Evolutionary conservation across 2,113 vertebrate genomes (phyloP).

Genomic region (Rhadina sibilatrix): DNA sequence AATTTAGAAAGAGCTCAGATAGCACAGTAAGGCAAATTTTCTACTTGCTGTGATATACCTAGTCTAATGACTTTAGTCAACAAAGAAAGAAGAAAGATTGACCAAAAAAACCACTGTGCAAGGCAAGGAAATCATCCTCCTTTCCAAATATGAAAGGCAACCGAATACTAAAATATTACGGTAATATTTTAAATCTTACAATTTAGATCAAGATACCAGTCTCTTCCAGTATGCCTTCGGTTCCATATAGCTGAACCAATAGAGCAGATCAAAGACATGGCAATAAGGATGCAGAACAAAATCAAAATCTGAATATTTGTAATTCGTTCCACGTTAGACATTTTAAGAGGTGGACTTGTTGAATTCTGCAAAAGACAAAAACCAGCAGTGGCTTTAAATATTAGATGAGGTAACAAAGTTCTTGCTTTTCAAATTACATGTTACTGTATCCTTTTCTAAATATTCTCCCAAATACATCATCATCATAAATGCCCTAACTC

Average conservation of each 20-base stretch:
- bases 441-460: background rate
- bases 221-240: constrained; percentile 83
- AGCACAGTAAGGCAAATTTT: background rate
- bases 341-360: constrained; percentile 93
- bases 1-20: background rate
- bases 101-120: background rate
- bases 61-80: background rate
- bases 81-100: background rate
- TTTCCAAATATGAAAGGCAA: background rate
- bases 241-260: constrained; percentile 97
- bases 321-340: constrained; percentile 97
- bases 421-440: background rate
- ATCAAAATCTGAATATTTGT: constrained; percentile 98
- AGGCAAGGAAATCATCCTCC: background rate
- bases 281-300: constrained; percentile 94
- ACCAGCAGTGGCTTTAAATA: background rate
- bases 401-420: background rate
- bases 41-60: background rate
- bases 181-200: constrained; percentile 81
- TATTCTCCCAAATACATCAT: background rate
- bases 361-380: constrained; percentile 85
- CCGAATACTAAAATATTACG: background rate
- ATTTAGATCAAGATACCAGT: constrained; percentile 97
- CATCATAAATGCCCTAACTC: background rate
- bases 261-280: constrained; percentile 95